These are phyloP conservation scores for Pseudorhiza aurosa DNA, from an alignment of 30 jellyfish, hydroid and myxozoan species.

Conservation along the genomic window DNA sequence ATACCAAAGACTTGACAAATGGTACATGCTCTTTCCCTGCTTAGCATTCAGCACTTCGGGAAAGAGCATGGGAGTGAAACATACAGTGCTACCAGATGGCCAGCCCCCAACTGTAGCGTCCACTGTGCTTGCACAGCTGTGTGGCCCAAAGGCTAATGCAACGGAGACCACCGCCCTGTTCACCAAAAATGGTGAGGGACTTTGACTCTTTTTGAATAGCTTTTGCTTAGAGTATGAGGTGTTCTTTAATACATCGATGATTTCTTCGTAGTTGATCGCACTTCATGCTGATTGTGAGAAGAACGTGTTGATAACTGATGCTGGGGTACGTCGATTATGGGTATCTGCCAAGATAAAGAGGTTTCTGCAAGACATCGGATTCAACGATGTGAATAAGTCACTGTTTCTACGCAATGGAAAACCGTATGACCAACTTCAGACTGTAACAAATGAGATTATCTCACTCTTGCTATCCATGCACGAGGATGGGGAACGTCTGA, in stretches of 20 bases:
- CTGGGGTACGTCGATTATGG: slow-evolving; percentile 17
- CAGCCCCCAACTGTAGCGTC: no score
- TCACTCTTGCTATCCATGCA: slow-evolving; percentile 6
- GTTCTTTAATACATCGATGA: not conserved
- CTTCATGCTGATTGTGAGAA: slow-evolving; percentile 18
- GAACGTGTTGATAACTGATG: slow-evolving; percentile 3
- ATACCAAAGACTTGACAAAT: no score
- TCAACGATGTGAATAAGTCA: not conserved
- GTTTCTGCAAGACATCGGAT: slow-evolving; percentile 47
- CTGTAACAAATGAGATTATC: not conserved
- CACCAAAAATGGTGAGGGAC: no score
- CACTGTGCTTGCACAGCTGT: no score
- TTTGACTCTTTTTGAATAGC: no score
- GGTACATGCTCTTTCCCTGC: no score
- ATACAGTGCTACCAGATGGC: no score
- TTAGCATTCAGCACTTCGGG: no score
- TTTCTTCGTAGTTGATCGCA: not conserved
- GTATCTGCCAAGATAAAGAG: not conserved
- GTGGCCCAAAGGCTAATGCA: no score
- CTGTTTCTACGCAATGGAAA: slow-evolving; percentile 12
- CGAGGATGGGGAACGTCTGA: slow-evolving; percentile 14
- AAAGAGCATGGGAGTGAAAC: no score
- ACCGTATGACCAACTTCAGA: slow-evolving; percentile 18
- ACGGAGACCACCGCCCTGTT: no score
- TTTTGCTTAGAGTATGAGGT: not conserved